Base-by-base conservation (phyloP, 2,888 invertebrate species). In the Drosophila incognita region DNA sequence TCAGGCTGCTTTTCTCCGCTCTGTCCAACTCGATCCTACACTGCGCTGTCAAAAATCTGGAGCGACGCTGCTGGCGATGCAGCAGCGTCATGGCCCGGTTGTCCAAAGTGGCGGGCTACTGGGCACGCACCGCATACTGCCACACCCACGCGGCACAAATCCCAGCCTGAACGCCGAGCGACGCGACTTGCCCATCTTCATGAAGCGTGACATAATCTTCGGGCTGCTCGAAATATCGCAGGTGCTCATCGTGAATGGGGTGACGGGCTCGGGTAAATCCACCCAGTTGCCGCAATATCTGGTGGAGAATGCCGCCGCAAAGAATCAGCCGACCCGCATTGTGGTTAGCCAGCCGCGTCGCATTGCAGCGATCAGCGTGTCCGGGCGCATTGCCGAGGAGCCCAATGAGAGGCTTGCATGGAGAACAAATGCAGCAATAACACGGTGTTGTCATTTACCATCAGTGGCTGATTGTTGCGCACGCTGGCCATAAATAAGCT, bases 211-310 rank as follows among this genome's bases (percentile, higher is more conserved):
- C 0, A 67, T 75, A 4, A 78, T 93, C 4, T 58, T 80, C 27
- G 65, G 78, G 3, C 62, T 83, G 56, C 54, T 92, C 7, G 64
- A 82, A 1, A 63, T 67, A 4, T 75, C 89, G 38, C 87, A 90
- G 94, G 95, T 96, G n/a, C 92, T 96, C 29, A 95, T 97, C 79
- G 95, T 98, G 29, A 95, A 95, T 6, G 97, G 97, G 0, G 97
- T 98, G 82, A 98, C 99, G 0, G 99, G 98, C 0, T 97, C 97
- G 65, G 99, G 99, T 0, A 99, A 99, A 94, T 98, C 98, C 0
- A 99, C 99, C 0, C 99, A 98, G 94, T 95, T 99, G 48, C 99
- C 99, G 0, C 99, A 99, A 91, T 97, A 96, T 88, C 95, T 99
- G 79, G 93, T 99, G 75, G 89, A 89, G 35, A 98, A 99, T 85